Percentiles rank a stretch among this genome's conserved stretches.
Evolutionary conservation across 2,888 invertebrate species (phyloP).

Genomic region (Hemicrepidius hirtus): DNA sequence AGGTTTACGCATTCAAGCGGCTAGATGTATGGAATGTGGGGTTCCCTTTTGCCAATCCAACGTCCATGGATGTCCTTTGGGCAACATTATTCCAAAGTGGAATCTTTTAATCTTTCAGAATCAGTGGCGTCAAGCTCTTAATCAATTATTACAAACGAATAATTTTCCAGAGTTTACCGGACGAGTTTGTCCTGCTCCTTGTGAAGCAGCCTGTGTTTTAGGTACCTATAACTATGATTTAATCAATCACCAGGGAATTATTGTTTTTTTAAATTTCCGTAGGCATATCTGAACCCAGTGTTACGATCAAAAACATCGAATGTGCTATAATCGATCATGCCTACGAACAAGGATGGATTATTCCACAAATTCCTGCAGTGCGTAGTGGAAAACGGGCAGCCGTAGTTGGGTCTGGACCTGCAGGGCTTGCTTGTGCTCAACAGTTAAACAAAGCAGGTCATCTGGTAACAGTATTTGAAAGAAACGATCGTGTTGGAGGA

Average conservation of each 20-base stretch:
- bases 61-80: constrained; percentile 95
- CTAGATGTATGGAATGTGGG: constrained; percentile 99
- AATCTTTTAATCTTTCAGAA: constrained; percentile 96
- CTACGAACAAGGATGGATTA: constrained; percentile 96
- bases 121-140: constrained; percentile 95
- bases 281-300: constrained; percentile 94
- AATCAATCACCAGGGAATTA: too few species aligned
- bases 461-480: constrained; percentile 95
- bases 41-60: constrained; percentile 98
- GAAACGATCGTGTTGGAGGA: constrained; percentile 96
- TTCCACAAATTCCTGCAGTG: constrained; percentile 76
- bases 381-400: constrained; percentile 77
- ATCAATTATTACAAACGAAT: constrained; percentile 96
- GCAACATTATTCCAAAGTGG: constrained; percentile 99
- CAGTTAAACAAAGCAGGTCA: constrained; percentile 98
- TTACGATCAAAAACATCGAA: constrained; percentile 99
- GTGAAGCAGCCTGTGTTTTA: constrained; percentile 98
- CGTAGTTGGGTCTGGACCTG: constrained; percentile 95
- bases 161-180: constrained; percentile 90
- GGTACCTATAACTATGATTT: constrained; percentile 69
- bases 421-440: constrained; percentile 96
- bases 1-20: constrained; percentile 93
- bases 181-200: constrained; percentile 96
- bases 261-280: not conserved
- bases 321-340: constrained; percentile 99